These are phyloP conservation scores for Cephus spinipes DNA, from an alignment of 2,888 invertebrate species.

Conservation along the genomic window DNA sequence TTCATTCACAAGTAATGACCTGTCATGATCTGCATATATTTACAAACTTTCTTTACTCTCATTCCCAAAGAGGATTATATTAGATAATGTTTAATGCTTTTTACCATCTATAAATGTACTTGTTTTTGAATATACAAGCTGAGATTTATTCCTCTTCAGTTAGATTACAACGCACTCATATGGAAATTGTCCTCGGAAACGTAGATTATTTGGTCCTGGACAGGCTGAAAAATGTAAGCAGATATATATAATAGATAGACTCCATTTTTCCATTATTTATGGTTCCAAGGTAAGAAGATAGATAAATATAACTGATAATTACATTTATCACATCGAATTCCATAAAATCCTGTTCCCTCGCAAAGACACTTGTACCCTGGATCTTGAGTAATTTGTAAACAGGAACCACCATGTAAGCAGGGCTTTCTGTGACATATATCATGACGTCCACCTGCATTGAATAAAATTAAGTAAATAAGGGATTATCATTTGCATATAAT, in stretches of 20 bases:
- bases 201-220: slow-evolving; percentile 64
- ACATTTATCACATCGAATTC: slow-evolving; percentile 79
- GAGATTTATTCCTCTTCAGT: slow-evolving; percentile 37
- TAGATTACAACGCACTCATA: slow-evolving; percentile 79
- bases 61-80: not conserved
- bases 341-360: slow-evolving; percentile 81
- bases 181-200: slow-evolving; percentile 71
- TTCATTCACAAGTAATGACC: not conserved
- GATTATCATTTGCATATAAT: not conserved
- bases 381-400: slow-evolving; percentile 75
- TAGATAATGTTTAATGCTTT: not conserved
- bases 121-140: not conserved
- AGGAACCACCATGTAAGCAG: slow-evolving; percentile 75
- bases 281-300: slow-evolving; percentile 4
- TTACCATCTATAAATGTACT: not conserved
- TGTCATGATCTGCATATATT: not conserved
- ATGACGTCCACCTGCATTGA: slow-evolving; percentile 65
- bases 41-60: not conserved
- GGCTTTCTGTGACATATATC: slow-evolving; percentile 77
- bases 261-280: slow-evolving; percentile 4
- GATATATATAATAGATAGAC: not conserved
- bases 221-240: slow-evolving; percentile 69
- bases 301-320: slow-evolving; percentile 40
- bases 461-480: not conserved
- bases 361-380: slow-evolving; percentile 78